Conservation (phyloP, 1,140 invertebrate species). For the Conus betulinus region DNA sequence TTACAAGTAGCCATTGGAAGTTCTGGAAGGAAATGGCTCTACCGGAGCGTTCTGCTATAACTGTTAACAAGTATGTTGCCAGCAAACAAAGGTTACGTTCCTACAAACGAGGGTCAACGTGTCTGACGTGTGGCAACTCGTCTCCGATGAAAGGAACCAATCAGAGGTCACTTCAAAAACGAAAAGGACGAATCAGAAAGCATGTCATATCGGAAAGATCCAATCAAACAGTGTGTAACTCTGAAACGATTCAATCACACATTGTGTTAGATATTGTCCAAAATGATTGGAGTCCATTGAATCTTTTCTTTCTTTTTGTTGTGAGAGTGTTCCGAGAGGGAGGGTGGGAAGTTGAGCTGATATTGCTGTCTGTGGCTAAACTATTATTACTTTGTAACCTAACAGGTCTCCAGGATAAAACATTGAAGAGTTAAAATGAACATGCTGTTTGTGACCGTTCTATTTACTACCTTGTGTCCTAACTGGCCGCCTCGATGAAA, state of each 20-base stretch:
- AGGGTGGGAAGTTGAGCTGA: too few relatives aligned
- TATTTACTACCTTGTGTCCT: too few relatives aligned
- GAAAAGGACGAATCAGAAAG: not conserved
- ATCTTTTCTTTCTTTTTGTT: too few relatives aligned
- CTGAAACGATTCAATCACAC: conserved; percentile 5
- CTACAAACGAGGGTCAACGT: conserved; percentile 18
- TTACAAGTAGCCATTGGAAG: not conserved
- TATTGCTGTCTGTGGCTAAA: too few relatives aligned
- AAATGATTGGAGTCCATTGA: not conserved
- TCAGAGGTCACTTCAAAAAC: conserved; percentile 15
- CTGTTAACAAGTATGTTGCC: not conserved
- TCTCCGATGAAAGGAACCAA: conserved; percentile 7
- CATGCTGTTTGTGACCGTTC: too few relatives aligned
- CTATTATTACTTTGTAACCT: too few relatives aligned
- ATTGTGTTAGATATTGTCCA: not conserved
- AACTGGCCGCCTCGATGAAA: too few relatives aligned
- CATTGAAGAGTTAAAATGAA: too few relatives aligned
- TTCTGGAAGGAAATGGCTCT: not conserved
- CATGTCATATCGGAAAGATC: conserved; percentile 17
- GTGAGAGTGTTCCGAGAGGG: too few relatives aligned
- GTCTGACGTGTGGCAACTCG: conserved; percentile 6
- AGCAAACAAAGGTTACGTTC: conserved; percentile 13
- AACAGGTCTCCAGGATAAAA: too few relatives aligned
- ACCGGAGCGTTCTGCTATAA: not conserved
- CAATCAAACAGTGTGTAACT: conserved; percentile 9